Base-by-base conservation (phyloP, 2,113 vertebrate genomes). In the Paradoxurus hermaphroditus region DNA sequence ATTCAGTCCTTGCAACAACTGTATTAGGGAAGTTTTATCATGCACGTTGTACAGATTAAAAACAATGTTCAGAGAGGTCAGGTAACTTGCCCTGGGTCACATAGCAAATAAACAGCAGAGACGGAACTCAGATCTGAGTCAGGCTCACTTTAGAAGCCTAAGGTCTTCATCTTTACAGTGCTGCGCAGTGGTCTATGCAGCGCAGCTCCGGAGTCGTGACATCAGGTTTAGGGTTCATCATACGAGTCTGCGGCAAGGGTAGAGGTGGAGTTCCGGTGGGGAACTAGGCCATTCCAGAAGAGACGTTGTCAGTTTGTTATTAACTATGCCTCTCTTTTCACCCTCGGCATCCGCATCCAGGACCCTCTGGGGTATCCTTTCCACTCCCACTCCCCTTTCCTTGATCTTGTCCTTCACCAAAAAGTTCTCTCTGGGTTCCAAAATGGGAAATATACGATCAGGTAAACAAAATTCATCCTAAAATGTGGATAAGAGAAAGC, bases 21-120 rank as follows among this genome's bases (percentile, higher is more conserved):
- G 87, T 95, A 62, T 96, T 91, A 88, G 44, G 82, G 29, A 75
- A 67, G 21, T 88, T 89, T 94, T 59, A 90, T 82, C 36, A 79
- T 84, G 68, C 41, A 62, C 27, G 77, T 81, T 83, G 41, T 94
- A 78, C 62, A 90, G 46, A 70, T 70, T 27, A 63, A 86, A 92
- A 85, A 29, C 19, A 90, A 77, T 72, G 23, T 83, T 59, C 70
- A 70, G 41, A n/a, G 49, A 53, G 86, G 34, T 79, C 39, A 59
- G 75, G n/a, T 65, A 70, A 79, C 29, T 93, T 84, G 29, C 3
- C 31, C 9, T 91, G 75, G 68, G 29, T 91, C 25, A 93, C 62
- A 44, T 4, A 91, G 51, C 36, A 34, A 14, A 16, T 77, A 46
- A 91, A 39, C 12, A 90, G 62, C 56, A 49, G 46, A 56, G 23